Evolutionary conservation across 1,140 invertebrate genomes (phyloP), one percentile per base, ranked within the genome.

Genomic region (Sipha flava): DNA sequence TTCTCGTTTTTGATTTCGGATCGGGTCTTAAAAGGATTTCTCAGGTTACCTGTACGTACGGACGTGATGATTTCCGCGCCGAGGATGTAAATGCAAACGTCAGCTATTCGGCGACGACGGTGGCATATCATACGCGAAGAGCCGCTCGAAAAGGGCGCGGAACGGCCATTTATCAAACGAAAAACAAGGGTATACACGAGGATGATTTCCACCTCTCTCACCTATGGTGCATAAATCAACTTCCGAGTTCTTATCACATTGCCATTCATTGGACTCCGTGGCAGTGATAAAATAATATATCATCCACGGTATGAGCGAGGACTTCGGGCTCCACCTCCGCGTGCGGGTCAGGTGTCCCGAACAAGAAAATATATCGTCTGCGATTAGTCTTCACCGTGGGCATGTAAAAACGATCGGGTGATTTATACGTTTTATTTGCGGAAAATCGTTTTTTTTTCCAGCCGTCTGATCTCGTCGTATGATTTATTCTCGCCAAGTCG

Each of bases 261-360:
- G 34, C 73, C 34, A 40, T 77, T 77, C 34, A 59, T 77, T 18
- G 45, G 70, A 66, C 64, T n/a, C 26, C 6, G 43, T 37, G 31
- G n/a, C 31, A 37, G 34, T 77, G 73, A 54, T 77, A 77, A 77
- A 77, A 77, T 77, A 77, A 77, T 77, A 77, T 57, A 77, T 77
- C 49, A 73, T 73, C 9, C 47, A 29, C 21, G 2, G 18, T 52
- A 40, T 73, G 26, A 57, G 31, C 26, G 31, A 75, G 31, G 31
- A 75, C 29, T 77, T 23, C 14, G 12, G 7, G 34, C 12, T 18
- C 34, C 21, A 12, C 49, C 34, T 57, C 18, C 34, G 16, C 12
- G 6, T 23, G 3, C n/a, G 34, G 34, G 52, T 37, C 34, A 54
- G 72, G 72, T 43, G 52, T 59, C 21, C 37, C 34, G 12, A 29